These are phyloP conservation scores for Pocillopora damicornis DNA, from an alignment of 64 coral and sea anemone genomes.

Conservation along the genomic window DNA sequence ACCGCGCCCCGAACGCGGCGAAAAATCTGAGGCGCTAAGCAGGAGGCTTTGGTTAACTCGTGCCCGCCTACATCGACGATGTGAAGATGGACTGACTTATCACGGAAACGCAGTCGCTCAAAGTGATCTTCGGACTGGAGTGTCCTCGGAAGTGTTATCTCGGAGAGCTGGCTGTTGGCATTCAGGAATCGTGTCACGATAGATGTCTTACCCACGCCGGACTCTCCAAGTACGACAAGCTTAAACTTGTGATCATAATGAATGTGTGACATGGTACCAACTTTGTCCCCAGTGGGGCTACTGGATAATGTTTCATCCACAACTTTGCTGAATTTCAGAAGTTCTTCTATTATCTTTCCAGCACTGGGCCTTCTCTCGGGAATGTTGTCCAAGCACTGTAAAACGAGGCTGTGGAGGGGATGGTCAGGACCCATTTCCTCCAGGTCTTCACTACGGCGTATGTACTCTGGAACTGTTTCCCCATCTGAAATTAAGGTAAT, in stretches of 20 bases:
- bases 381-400: constrained; percentile 40
- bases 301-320: neutral
- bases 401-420: constrained; percentile 44
- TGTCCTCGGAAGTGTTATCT: neutral
- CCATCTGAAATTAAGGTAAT: constrained; percentile 35
- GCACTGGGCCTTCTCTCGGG: constrained; percentile 46
- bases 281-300: neutral
- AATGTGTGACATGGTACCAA: neutral
- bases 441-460: constrained; percentile 52
- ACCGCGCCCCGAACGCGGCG: constrained; percentile 48
- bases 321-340: constrained; percentile 16
- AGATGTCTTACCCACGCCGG: constrained; percentile 62
- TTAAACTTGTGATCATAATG: constrained; percentile 54
- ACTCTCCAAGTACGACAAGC: constrained; percentile 37
- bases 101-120: constrained; percentile 49
- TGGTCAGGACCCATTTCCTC: constrained; percentile 54
- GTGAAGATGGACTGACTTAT: constrained; percentile 75
- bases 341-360: neutral
- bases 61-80: constrained; percentile 68
- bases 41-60: constrained; percentile 12
- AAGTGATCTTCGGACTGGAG: constrained; percentile 61
- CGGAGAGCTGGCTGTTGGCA: neutral
- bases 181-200: constrained; percentile 53
- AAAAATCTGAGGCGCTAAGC: constrained; percentile 63
- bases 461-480: constrained; percentile 54